These are phyloP conservation scores for Anaspis maculata DNA, from an alignment of 2,888 invertebrate species.

Conservation along the genomic window DNA sequence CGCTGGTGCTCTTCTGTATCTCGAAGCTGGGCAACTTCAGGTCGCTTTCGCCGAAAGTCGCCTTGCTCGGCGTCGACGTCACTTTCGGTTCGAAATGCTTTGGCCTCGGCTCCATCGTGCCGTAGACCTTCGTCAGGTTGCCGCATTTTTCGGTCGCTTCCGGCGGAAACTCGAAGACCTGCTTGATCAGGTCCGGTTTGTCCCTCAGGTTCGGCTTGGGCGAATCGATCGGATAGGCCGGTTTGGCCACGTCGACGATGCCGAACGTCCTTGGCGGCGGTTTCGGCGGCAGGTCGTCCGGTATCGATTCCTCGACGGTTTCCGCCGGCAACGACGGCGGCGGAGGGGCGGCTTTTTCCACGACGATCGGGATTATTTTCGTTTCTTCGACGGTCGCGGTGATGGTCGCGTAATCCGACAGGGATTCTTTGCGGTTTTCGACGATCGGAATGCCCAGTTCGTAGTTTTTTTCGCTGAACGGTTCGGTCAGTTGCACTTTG, in stretches of 20 bases:
- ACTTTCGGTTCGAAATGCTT: constrained; percentile 32
- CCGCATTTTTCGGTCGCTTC: constrained; percentile 14
- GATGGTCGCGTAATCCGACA: constrained; percentile 1
- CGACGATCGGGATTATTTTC: constrained; percentile 2
- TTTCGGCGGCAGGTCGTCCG: constrained; percentile 35
- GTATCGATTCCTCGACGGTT: background rate
- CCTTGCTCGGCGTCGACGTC: constrained; percentile 29
- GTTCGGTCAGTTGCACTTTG: constrained; percentile 8
- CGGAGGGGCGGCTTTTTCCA: constrained; percentile 11
- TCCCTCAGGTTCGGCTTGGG: constrained; percentile 29
- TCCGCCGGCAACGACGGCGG: background rate
- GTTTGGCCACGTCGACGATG: constrained; percentile 25
- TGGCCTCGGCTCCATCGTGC: constrained; percentile 13
- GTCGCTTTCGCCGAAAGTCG: constrained; percentile 16
- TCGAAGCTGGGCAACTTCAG: constrained; percentile 24
- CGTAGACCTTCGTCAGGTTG: constrained; percentile 10
- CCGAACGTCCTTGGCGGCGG: constrained; percentile 35
- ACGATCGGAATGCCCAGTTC: constrained; percentile 31
- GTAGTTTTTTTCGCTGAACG: constrained; percentile 21
- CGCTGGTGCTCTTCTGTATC: constrained; percentile 27
- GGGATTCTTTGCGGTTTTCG: constrained; percentile 16
- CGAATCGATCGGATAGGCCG: constrained; percentile 31
- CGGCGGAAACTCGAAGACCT: constrained; percentile 25
- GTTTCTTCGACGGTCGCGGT: constrained; percentile 4
- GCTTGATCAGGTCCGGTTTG: constrained; percentile 11